phyloP scores from a whole-genome alignment of 2,797 vertebrate genomes.

The Taeniopygia guttata region DNA sequence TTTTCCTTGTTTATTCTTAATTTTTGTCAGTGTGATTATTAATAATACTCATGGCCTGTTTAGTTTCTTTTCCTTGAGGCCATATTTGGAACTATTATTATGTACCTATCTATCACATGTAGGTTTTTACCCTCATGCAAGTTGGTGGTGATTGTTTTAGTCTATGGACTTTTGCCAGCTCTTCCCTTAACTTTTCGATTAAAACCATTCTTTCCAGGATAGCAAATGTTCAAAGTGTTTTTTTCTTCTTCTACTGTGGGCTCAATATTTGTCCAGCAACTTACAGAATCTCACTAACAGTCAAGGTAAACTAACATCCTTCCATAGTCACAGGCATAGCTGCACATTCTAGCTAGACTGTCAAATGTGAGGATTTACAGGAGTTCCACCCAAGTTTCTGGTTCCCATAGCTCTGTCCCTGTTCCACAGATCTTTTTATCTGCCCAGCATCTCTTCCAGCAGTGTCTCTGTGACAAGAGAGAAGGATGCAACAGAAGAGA shows the following conservation, averaged over 20 bases:
- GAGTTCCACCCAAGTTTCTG: background rate
- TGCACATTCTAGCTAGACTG: accelerated
- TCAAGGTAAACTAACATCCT: background rate
- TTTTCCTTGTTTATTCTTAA: background rate
- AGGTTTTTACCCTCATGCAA: background rate
- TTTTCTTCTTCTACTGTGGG: background rate
- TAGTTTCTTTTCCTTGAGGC: background rate
- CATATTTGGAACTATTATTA: background rate
- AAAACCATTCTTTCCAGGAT: background rate
- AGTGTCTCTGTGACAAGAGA: background rate
- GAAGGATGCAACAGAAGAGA: background rate
- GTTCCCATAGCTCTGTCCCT: background rate
- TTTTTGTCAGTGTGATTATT: background rate
- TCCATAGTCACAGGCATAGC: background rate
- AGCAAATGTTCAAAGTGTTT: background rate
- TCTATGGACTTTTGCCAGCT: background rate
- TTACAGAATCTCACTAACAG: background rate
- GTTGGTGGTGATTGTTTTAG: background rate
- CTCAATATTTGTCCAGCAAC: background rate
- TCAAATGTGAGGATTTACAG: background rate
- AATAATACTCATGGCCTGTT: background rate
- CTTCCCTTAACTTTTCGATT: background rate
- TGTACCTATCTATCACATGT: background rate
- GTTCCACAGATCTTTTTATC: background rate
- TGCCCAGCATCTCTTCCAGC: background rate